Base-by-base conservation (phyloP, 2,888 invertebrate species). In the Himalopsyche japonica region DNA sequence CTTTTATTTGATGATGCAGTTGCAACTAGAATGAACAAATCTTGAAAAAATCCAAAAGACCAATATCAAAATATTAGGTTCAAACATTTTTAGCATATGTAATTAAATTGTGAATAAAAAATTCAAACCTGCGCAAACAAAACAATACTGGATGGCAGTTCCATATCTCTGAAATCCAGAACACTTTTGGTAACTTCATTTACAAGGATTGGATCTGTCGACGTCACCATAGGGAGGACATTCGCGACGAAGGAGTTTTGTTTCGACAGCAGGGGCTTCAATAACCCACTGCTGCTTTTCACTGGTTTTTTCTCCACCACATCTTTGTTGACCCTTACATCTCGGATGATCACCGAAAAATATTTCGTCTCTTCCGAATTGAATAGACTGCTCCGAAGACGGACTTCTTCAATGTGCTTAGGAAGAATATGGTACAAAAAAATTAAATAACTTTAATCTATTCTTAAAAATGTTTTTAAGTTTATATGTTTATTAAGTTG, bases 351-450 rank as follows among this genome's bases (percentile, higher is more conserved):
- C 27, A 97, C 94, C 3, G 96, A 96, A 4, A 97, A 91, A 18
- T 97, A 90, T 90, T 97, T 97, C 30, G 96, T 96, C 81, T 97
- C 95, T 88, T 97, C 97, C 1, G 97, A 97, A 89, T 97, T 97
- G 88, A 97, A 94, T 89, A 97, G 95, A 90, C 97, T 97, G 89
- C 97, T 97, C 82, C 96, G 94, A 87, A 97, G 93, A 87, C 96
- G 95, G 88, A 97, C 94, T 90, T 97, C 96, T 88, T 97, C 95
- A 85, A 97, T 95, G 90, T 97, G 95, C 97, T 97, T 89, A 34
- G 91, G 91, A 87, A 84, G 47, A 77, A 76, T 76, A 85, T 79
- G 47, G 84, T 76, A 79, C 32, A 81, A 32, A 70, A 70, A 48
- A 70, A 82, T 10, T 8, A 10, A 37, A 37, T 37, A 1, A 37